Evolutionary conservation across 1,140 invertebrate species (phyloP).

Genomic region (Octopus sinensis): DNA sequence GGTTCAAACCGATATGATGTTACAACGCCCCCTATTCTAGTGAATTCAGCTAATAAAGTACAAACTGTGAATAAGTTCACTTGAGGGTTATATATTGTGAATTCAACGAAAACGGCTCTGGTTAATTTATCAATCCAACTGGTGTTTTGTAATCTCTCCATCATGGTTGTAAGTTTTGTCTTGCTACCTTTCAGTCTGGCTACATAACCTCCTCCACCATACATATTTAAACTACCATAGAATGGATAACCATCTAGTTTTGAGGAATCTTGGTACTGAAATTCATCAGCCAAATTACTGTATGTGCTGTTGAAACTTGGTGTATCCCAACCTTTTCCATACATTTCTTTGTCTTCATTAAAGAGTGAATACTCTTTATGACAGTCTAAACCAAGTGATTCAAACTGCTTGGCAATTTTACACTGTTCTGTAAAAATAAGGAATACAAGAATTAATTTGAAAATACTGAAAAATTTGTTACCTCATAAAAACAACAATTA

Average conservation of each 20-base stretch:
- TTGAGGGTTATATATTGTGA: conserved; percentile 64
- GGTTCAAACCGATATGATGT: conserved; percentile 61
- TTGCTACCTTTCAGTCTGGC: conserved; percentile 57
- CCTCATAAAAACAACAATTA: no score
- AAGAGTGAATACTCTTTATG: conserved; percentile 45
- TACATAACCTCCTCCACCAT: conserved; percentile 64
- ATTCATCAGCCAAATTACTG: conserved; percentile 46
- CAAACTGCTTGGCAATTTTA: conserved; percentile 37
- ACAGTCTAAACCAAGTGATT: conserved; percentile 46
- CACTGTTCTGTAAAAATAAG: conserved; percentile 42
- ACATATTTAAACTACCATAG: conserved; percentile 57
- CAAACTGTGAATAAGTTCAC: conserved; percentile 60
- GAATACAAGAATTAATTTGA: no score
- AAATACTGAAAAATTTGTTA: no score
- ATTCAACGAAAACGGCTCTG: conserved; percentile 63
- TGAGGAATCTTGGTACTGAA: conserved; percentile 46
- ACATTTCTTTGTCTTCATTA: conserved; percentile 47
- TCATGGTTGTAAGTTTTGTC: conserved; percentile 44
- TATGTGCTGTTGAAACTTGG: conserved; percentile 29
- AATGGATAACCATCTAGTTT: conserved; percentile 59
- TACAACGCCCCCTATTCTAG: conserved; percentile 60
- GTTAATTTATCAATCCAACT: conserved; percentile 63
- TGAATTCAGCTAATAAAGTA: conserved; percentile 61
- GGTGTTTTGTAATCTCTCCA: conserved; percentile 53
- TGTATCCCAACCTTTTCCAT: conserved; percentile 50